Evolutionary conservation across 2,888 invertebrate species (phyloP), one percentile per base, ranked within the genome.

Genomic region (Troides aeacus): DNA sequence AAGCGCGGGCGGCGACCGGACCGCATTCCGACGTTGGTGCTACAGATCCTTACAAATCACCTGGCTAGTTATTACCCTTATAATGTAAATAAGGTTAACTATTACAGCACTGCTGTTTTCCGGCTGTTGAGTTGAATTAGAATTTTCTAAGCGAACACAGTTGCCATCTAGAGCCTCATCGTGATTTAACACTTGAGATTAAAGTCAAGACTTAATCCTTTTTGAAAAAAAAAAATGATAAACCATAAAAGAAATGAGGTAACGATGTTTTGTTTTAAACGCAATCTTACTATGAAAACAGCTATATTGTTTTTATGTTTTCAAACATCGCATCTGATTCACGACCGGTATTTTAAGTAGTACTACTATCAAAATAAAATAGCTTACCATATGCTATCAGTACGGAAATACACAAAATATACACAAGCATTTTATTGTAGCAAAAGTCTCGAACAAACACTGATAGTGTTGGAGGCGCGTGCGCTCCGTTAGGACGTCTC

Each of bases 321-420:
- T 36, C 30, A 62, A 61, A 69, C 65, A 57, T 57, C 57, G 46
- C 24, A 53, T 63, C 30, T 53, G 69, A 65, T 18, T 69, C 61
- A 60, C n/a, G 39, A 46, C 62, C 24, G 21, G 74, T 72, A 72
- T 73, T 74, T 74, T 68, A 30, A 72, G 62, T 74, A 69, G 68
- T 57, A 66, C 69, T 24, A 65, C 60, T n/a, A 39, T 46, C 23
- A 8, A 68, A 70, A 63, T 64, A 63, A 50, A 71, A 64, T 21
- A 73, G 76, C 89, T 89, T 81, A 91, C 90, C 90, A 69, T 79
- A 77, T 56, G 86, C 81, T 71, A 88, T 73, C 67, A 89, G 76
- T 76, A 77, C 81, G 57, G 77, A 72, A 69, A 86, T 70, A 77
- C 79, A 78, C 50, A 87, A 75, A 76, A 83, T 72, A 74, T 86